Evolutionary conservation across 1,140 invertebrate species (phyloP).

Genomic region (Achatina immaculata): DNA sequence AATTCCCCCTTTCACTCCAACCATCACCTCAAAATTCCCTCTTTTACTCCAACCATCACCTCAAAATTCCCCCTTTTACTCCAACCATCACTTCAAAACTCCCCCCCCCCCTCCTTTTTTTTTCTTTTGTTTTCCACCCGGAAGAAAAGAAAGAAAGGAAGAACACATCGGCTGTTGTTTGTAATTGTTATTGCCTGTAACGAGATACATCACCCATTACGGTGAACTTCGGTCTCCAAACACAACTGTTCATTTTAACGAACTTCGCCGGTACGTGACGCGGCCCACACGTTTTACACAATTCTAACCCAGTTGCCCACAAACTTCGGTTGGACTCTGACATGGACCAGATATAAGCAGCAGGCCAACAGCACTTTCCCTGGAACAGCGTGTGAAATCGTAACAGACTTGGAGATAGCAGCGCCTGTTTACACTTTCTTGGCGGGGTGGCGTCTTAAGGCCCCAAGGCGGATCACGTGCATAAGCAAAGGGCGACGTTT

Average conservation of each 20-base stretch:
- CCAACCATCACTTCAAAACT: too few species aligned
- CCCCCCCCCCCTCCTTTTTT: too few species aligned
- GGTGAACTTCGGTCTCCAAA: not conserved
- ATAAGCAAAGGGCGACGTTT: constrained; percentile 11
- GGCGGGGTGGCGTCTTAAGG: not conserved
- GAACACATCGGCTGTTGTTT: too few species aligned
- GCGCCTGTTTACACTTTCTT: not conserved
- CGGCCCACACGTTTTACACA: constrained; percentile 1
- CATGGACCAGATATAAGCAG: constrained; percentile 14
- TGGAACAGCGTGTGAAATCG: constrained; percentile 7
- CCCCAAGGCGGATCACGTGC: constrained; percentile 8
- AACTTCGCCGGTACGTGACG: constrained; percentile 7
- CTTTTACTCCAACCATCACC: too few species aligned
- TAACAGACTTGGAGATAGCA: not conserved
- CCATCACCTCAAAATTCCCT: too few species aligned
- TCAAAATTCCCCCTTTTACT: too few species aligned
- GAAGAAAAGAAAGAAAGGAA: too few species aligned
- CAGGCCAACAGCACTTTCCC: not conserved
- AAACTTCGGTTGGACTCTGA: not conserved
- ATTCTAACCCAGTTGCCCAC: constrained; percentile 5
- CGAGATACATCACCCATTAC: not conserved
- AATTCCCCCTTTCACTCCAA: too few species aligned
- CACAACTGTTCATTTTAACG: not conserved
- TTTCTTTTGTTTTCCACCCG: too few species aligned
- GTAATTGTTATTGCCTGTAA: too few species aligned